Percentiles rank a stretch among this genome's conserved stretches.
Evolutionary conservation across 1,140 invertebrate species (phyloP).

Genomic region (Papilio polyxenes): DNA sequence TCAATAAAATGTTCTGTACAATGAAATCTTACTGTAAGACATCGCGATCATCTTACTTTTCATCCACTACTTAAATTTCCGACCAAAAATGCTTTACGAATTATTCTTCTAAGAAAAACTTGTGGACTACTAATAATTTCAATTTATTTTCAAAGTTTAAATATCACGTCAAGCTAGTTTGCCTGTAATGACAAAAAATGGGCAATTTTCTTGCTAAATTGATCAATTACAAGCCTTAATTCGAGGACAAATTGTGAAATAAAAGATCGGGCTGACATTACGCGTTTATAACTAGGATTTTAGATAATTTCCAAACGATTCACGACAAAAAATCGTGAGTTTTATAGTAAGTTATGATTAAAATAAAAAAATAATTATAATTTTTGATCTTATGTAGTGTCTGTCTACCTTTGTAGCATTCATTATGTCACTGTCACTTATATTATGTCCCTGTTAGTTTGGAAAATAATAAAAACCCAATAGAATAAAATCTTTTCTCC

Average conservation of each 20-base stretch:
- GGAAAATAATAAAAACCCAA: not conserved
- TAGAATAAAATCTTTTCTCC: not conserved
- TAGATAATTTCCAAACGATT: conserved; percentile 7
- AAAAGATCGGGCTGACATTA: conserved; percentile 20
- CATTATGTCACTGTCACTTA: too few relatives aligned
- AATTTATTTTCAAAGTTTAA: conserved; percentile 12
- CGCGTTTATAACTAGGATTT: conserved; percentile 22
- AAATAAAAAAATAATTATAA: too few relatives aligned
- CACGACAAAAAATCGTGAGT: not conserved
- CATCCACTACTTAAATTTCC: not conserved
- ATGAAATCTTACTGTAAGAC: not conserved
- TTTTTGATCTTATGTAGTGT: too few relatives aligned
- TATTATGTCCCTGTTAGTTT: not conserved
- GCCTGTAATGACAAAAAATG: conserved; percentile 35
- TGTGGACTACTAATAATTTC: not conserved
- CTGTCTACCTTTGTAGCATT: too few relatives aligned
- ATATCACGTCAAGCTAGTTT: conserved; percentile 20
- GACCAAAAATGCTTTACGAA: not conserved
- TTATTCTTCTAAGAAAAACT: not conserved
- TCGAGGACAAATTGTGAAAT: conserved; percentile 36
- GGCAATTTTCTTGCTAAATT: conserved; percentile 35
- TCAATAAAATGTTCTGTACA: too few relatives aligned
- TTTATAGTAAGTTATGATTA: not conserved
- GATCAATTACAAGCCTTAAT: conserved; percentile 29
- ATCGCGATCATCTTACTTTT: not conserved